Percentiles rank a stretch among this genome's conserved stretches.
Evolutionary conservation across 2,797 vertebrate genomes (phyloP).

Genomic region (Adrianichthys oophorus): DNA sequence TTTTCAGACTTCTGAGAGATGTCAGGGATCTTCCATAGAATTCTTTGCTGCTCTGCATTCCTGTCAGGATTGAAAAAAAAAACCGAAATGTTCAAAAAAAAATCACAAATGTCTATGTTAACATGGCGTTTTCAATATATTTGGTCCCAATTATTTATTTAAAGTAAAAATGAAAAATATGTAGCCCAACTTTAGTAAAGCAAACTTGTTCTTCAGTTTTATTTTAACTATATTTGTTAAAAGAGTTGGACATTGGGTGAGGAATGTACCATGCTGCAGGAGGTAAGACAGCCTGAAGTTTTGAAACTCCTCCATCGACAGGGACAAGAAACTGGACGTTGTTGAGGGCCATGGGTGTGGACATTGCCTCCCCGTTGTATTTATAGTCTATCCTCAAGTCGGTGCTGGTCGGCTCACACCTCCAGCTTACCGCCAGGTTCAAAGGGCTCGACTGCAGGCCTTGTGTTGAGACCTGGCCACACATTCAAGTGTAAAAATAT

Average conservation of each 20-base stretch:
- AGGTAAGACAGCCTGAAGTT: constrained; percentile 94
- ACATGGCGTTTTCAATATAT: background rate
- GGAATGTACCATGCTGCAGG: constrained; percentile 88
- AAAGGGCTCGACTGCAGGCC: constrained; percentile 91
- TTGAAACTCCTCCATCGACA: constrained; percentile 90
- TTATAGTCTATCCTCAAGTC: constrained; percentile 98
- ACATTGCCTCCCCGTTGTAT: constrained; percentile 93
- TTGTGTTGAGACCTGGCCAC: constrained; percentile 87
- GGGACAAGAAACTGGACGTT: constrained; percentile 97
- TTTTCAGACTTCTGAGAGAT: constrained; percentile 99
- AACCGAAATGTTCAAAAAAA: background rate
- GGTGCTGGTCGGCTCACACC: constrained; percentile 91
- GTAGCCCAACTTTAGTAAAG: background rate
- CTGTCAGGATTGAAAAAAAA: constrained; percentile 61
- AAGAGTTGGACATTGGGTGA: background rate
- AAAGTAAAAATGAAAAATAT: background rate
- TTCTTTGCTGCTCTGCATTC: constrained; percentile 94
- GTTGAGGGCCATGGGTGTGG: constrained; percentile 88
- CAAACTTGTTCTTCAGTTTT: background rate
- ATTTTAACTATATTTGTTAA: background rate
- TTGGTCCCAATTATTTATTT: background rate
- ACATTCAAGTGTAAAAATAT: background rate
- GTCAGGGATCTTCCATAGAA: constrained; percentile 98
- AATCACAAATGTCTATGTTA: no score
- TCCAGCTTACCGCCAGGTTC: constrained; percentile 95